These are phyloP conservation scores for Thera britannica DNA, from an alignment of 2,888 invertebrate genomes.

Conservation along the genomic window DNA sequence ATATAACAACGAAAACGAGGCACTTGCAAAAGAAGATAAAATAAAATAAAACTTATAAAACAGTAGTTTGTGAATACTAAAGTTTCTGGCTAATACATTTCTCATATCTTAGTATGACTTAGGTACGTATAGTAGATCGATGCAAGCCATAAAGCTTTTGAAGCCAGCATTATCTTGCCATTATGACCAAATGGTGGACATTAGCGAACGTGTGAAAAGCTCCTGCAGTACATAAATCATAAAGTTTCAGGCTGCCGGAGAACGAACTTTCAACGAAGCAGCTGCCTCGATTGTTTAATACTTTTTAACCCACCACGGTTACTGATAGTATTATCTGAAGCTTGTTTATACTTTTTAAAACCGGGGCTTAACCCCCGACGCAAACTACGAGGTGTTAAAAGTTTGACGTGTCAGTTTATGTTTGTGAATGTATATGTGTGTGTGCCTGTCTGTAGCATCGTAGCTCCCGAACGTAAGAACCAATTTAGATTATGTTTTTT, in stretches of 20 bases:
- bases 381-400: too few relatives aligned
- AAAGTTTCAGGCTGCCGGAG: conserved; percentile 61
- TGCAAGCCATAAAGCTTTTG: conserved; percentile 46
- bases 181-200: conserved; percentile 58
- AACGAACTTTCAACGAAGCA: conserved; percentile 57
- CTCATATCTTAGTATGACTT: conserved; percentile 16
- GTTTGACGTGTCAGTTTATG: too few relatives aligned
- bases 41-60: too few relatives aligned
- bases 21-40: too few relatives aligned
- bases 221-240: conserved; percentile 57
- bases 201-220: conserved; percentile 55
- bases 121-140: conserved; percentile 27
- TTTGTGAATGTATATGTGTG: too few relatives aligned
- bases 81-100: neutral
- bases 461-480: too few relatives aligned
- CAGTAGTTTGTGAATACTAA: neutral
- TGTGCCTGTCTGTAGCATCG: too few relatives aligned
- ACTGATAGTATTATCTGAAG: neutral
- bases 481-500: too few relatives aligned
- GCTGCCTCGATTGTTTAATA: conserved; percentile 48
- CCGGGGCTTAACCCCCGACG: neutral
- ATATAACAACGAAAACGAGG: neutral
- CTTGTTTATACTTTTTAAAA: neutral
- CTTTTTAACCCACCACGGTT: conserved; percentile 5
- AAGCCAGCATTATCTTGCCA: conserved; percentile 55